Evolutionary conservation across 1,140 invertebrate species (phyloP).

Genomic region (Zaprionus tsacasi): DNA sequence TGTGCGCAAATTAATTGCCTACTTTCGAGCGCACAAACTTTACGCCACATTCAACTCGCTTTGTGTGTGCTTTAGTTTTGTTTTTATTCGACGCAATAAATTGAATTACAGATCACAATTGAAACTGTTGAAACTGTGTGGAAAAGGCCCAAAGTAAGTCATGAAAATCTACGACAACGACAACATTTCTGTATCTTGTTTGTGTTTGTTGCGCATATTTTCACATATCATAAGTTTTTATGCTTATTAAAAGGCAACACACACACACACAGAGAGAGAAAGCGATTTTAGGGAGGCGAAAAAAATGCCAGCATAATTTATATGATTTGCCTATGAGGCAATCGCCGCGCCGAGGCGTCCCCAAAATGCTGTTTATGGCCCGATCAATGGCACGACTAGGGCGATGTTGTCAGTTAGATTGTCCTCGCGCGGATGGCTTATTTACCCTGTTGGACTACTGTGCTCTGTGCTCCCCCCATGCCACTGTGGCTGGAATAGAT

Average conservation of each 20-base stretch:
- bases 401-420: slow-evolving; percentile 64
- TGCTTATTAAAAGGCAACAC: slow-evolving; percentile 77
- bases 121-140: slow-evolving; percentile 12
- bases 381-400: slow-evolving; percentile 68
- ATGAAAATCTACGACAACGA: slow-evolving; percentile 29
- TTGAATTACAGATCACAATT: slow-evolving; percentile 33
- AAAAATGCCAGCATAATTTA: slow-evolving; percentile 80
- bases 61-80: slow-evolving; percentile 1
- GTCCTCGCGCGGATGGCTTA: slow-evolving; percentile 66
- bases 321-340: slow-evolving; percentile 80
- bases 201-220: slow-evolving; percentile 80
- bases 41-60: slow-evolving; percentile 3
- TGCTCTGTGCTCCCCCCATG: not conserved
- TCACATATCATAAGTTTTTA: slow-evolving; percentile 82
- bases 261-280: not conserved
- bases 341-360: slow-evolving; percentile 58
- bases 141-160: slow-evolving; percentile 1
- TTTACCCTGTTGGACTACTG: slow-evolving; percentile 45
- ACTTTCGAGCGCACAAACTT: slow-evolving; percentile 1
- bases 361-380: slow-evolving; percentile 77
- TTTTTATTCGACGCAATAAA: slow-evolving; percentile 16
- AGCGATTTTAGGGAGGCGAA: not conserved
- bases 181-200: slow-evolving; percentile 27
- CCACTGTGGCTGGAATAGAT: slow-evolving; percentile 39
- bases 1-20: slow-evolving; percentile 5